Evolutionary conservation across 2,113 vertebrate species (phyloP).

Genomic region (Daphoenositta chrysoptera): DNA sequence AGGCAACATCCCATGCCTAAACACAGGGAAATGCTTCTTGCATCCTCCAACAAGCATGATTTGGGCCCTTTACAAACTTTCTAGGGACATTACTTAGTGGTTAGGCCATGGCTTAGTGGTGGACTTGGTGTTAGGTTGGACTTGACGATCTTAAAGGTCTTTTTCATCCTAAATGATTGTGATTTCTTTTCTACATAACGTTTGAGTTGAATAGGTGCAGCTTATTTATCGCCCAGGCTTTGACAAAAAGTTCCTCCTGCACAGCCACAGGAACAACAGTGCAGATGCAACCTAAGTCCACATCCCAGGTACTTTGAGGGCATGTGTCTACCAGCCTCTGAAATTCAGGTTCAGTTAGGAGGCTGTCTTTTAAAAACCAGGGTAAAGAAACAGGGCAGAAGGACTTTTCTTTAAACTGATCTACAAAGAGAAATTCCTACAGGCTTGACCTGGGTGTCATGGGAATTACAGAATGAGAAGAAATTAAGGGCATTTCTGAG

Average conservation of each 20-base stretch:
- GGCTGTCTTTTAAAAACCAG: slow-evolving; percentile 32
- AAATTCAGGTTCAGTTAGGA: neutral
- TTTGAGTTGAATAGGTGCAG: neutral
- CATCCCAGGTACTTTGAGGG: neutral
- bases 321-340: neutral
- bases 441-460: neutral
- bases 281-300: neutral
- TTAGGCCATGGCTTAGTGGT: neutral
- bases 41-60: neutral
- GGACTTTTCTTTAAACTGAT: slow-evolving; percentile 23
- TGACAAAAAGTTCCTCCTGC: neutral
- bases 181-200: neutral
- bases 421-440: slow-evolving; percentile 27
- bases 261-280: neutral
- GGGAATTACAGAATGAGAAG: slow-evolving; percentile 34
- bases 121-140: neutral
- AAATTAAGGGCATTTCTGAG: slow-evolving; percentile 41
- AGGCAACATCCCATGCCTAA: neutral
- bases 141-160: neutral
- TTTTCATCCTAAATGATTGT: neutral
- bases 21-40: neutral
- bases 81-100: neutral
- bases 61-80: neutral
- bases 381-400: slow-evolving; percentile 46
- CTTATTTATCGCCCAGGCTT: neutral